Conservation (phyloP, 1,140 invertebrate genomes). For the Heliconius hermathena region DNA sequence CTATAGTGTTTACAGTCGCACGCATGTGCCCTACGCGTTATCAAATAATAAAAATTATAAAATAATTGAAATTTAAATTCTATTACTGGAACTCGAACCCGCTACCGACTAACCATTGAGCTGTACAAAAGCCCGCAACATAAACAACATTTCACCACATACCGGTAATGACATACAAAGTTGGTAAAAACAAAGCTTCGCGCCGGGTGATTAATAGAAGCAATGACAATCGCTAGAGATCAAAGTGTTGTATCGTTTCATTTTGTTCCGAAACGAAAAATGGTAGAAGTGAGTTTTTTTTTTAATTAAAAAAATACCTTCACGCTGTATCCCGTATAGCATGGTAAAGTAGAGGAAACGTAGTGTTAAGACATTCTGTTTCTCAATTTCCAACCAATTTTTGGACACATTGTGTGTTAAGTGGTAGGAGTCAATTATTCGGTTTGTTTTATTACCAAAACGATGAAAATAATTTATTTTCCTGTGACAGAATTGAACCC, state of each 20-base stretch:
- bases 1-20: too few species aligned
- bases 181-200: conserved; percentile 2
- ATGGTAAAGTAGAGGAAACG: not conserved
- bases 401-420: too few species aligned
- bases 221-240: conserved; percentile 15
- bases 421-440: too few species aligned
- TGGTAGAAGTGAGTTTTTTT: conserved; percentile 5
- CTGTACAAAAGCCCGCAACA: not conserved
- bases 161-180: not conserved
- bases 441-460: too few species aligned
- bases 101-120: not conserved
- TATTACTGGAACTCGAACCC: not conserved
- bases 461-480: too few species aligned
- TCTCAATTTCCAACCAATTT: too few species aligned
- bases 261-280: not conserved
- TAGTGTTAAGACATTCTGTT: not conserved
- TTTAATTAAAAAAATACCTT: too few species aligned
- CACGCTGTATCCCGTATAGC: too few species aligned
- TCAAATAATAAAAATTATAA: too few species aligned
- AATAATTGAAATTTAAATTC: not conserved
- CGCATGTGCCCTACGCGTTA: too few species aligned
- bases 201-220: conserved; percentile 9
- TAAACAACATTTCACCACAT: not conserved
- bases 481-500: too few species aligned
- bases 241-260: conserved; percentile 12